Conservation (phyloP, 1,140 invertebrate genomes). For the Ditylenchus dipsaci region DNA sequence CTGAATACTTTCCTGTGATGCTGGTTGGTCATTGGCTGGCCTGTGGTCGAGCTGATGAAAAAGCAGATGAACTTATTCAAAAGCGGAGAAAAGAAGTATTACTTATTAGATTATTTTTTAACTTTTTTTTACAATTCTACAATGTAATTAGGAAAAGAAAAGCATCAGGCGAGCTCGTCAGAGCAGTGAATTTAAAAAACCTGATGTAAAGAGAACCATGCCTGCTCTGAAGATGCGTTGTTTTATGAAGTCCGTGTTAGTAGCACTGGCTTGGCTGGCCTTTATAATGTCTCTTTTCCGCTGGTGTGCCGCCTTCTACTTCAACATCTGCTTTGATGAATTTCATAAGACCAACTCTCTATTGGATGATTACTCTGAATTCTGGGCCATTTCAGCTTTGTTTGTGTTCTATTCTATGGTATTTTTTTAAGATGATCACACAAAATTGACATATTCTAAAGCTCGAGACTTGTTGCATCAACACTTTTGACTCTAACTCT, state of each 20-base stretch:
- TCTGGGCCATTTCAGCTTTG: conserved; percentile 36
- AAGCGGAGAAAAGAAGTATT: neutral
- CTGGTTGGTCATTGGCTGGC: conserved; percentile 56
- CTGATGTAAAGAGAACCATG: conserved; percentile 44
- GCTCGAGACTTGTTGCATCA: too few species aligned
- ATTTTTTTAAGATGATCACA: neutral
- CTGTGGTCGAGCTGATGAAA: conserved; percentile 57
- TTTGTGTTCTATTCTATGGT: conserved; percentile 46
- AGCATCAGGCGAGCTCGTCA: conserved; percentile 52
- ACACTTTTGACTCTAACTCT: too few species aligned
- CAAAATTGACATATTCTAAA: too few species aligned
- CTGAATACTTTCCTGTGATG: conserved; percentile 57
- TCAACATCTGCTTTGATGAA: conserved; percentile 52
- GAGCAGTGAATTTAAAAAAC: conserved; percentile 52
- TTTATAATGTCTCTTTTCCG: conserved; percentile 12
- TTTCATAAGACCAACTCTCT: conserved; percentile 42
- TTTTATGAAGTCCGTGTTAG: conserved; percentile 8
- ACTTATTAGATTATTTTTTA: neutral
- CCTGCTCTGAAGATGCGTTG: conserved; percentile 14
- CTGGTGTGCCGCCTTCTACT: conserved; percentile 56
- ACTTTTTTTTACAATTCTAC: neutral
- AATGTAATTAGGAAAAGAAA: conserved; percentile 40
- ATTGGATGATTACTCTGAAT: conserved; percentile 41
- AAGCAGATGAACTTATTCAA: conserved; percentile 50
- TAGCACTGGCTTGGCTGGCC: conserved; percentile 20